Evolutionary conservation across 2,797 vertebrate genomes (phyloP).

Genomic region (Sphaeramia orbicularis): DNA sequence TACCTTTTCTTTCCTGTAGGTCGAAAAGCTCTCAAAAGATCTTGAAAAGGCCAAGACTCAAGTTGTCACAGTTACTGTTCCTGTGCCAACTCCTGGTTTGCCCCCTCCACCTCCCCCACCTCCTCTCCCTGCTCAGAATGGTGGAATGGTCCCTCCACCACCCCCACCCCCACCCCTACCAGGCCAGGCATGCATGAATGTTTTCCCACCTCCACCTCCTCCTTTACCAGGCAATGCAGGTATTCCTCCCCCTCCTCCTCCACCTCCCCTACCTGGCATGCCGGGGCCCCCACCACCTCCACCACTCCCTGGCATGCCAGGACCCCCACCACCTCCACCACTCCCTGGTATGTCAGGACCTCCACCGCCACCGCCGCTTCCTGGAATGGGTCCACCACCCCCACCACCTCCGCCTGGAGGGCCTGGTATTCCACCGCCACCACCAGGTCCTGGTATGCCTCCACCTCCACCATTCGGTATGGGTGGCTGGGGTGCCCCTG

Average conservation of each 20-base stretch:
- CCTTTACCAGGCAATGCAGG: constrained; percentile 51
- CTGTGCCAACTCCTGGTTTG: constrained; percentile 62
- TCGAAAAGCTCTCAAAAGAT: constrained; percentile 87
- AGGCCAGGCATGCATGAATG: constrained; percentile 29
- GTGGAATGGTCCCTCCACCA: constrained; percentile 46
- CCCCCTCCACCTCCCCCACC: constrained; percentile 62
- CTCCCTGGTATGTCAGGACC: constrained; percentile 19
- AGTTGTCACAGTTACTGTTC: constrained; percentile 79
- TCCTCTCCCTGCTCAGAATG: constrained; percentile 62
- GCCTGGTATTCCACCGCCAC: constrained; percentile 73
- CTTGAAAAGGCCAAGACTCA: constrained; percentile 87
- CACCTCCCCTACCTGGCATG: constrained; percentile 66
- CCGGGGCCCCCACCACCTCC: constrained; percentile 69
- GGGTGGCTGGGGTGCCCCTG: constrained; percentile 73
- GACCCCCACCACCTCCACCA: constrained; percentile 73
- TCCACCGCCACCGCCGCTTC: constrained; percentile 68
- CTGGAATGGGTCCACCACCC: constrained; percentile 68
- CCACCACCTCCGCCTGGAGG: constrained; percentile 63
- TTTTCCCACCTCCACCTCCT: constrained; percentile 53
- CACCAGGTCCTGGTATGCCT: constrained; percentile 57
- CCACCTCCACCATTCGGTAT: constrained; percentile 77
- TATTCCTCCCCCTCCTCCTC: constrained; percentile 61
- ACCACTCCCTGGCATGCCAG: constrained; percentile 56
- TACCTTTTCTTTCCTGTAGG: constrained; percentile 67
- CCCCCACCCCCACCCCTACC: constrained; percentile 67